These are phyloP conservation scores for Aspidiotus rigidus DNA, from an alignment of 2,888 invertebrate genomes.

Conservation along the genomic window DNA sequence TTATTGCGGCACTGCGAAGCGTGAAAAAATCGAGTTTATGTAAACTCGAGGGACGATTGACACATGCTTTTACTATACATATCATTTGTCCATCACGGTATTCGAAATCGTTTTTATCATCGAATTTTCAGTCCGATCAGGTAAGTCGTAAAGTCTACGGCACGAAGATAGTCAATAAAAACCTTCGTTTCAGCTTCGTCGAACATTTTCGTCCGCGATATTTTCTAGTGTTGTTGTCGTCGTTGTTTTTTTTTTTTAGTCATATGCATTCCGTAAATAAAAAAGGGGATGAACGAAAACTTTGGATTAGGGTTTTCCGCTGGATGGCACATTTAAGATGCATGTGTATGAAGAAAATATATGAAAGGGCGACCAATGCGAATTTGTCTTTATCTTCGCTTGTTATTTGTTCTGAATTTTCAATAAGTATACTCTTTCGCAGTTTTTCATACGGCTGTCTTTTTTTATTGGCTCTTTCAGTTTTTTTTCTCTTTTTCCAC, in stretches of 20 bases:
- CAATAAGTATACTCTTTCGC: background rate
- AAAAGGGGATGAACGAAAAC: conserved; percentile 6
- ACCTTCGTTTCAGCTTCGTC: conserved; percentile 23
- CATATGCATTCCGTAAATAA: background rate
- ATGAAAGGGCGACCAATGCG: conserved; percentile 6
- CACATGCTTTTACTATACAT: conserved; percentile 28
- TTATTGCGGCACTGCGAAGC: conserved; percentile 29
- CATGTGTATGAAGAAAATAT: conserved; percentile 16
- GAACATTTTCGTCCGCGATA: conserved; percentile 10
- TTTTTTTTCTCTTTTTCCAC: conserved; percentile 5
- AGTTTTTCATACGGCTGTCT: conserved; percentile 1
- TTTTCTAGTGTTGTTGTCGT: background rate
- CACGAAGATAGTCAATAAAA: conserved; percentile 28
- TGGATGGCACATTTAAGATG: conserved; percentile 29
- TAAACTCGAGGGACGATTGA: conserved; percentile 32
- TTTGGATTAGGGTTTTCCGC: conserved; percentile 22
- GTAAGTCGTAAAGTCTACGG: conserved; percentile 30
- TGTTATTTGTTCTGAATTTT: conserved; percentile 32
- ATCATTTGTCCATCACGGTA: conserved; percentile 32
- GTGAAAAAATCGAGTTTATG: conserved; percentile 30
- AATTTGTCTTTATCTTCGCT: conserved; percentile 29
- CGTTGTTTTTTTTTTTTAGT: background rate
- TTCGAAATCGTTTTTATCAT: conserved; percentile 29
- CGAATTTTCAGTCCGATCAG: conserved; percentile 32
- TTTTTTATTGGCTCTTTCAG: conserved; percentile 21